Evolutionary conservation across 2,888 invertebrate species (phyloP).

Genomic region (Agrotis clavis): DNA sequence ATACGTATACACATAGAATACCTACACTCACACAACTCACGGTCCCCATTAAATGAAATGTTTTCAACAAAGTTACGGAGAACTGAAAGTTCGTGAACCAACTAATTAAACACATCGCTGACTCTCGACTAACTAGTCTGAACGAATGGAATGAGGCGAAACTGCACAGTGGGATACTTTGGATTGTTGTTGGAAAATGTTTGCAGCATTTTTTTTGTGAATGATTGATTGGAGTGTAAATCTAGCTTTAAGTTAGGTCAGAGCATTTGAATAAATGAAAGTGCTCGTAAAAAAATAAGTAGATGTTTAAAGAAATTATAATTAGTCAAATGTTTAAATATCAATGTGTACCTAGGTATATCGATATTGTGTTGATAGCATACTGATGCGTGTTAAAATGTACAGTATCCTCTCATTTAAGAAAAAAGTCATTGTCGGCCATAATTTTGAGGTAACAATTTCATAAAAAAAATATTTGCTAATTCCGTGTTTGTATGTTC

Average conservation of each 20-base stretch:
- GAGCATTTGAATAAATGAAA: neutral
- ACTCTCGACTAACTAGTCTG: conserved; percentile 22
- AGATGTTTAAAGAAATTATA: neutral
- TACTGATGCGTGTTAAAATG: neutral
- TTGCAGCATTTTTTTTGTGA: neutral
- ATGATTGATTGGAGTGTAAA: neutral
- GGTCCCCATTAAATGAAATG: neutral
- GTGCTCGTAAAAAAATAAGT: neutral
- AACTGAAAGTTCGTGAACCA: conserved; percentile 33
- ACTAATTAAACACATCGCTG: conserved; percentile 49
- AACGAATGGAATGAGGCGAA: conserved; percentile 10
- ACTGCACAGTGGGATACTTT: conserved; percentile 22
- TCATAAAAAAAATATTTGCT: neutral
- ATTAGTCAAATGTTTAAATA: neutral
- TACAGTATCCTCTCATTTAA: conserved; percentile 17
- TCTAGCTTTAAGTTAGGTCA: neutral
- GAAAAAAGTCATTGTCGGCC: neutral
- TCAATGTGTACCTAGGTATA: neutral
- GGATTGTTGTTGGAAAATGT: neutral
- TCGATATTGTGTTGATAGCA: neutral
- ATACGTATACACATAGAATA: neutral
- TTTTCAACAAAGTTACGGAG: conserved; percentile 25
- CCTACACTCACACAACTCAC: too few relatives aligned
- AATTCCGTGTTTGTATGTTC: neutral
- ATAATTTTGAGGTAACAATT: neutral